Conservation (phyloP, 35 echinoderm and acorn worm genomes). For the Eucidaris tribuloides region DNA sequence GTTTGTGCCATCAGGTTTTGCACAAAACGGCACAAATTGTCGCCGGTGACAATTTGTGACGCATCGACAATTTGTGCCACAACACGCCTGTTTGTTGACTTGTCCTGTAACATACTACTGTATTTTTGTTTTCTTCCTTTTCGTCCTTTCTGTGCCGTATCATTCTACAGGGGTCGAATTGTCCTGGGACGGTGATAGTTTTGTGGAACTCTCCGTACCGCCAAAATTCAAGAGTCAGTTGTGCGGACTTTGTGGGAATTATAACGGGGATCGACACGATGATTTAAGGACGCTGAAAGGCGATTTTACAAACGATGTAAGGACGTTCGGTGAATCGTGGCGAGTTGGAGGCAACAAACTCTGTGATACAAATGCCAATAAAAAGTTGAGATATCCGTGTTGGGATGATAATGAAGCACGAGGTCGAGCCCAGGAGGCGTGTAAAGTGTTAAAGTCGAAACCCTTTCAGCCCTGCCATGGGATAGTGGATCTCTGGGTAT, state of each 20-base stretch:
- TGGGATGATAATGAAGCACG: constrained; percentile 31
- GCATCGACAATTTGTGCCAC: background rate
- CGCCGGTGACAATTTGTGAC: no score
- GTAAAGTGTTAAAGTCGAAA: constrained; percentile 58
- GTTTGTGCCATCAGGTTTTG: no score
- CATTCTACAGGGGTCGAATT: constrained; percentile 65
- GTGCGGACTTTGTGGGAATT: constrained; percentile 92
- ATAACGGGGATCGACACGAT: constrained; percentile 69
- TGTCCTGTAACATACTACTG: background rate
- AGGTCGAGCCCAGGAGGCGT: constrained; percentile 51
- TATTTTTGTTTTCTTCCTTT: background rate
- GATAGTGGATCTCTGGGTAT: constrained; percentile 68
- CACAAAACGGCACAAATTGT: no score
- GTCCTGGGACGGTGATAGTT: constrained; percentile 96
- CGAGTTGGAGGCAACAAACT: constrained; percentile 58
- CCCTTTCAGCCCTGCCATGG: constrained; percentile 56
- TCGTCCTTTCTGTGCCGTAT: background rate
- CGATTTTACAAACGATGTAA: constrained; percentile 41
- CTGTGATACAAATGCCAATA: constrained; percentile 38
- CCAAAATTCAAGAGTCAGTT: constrained; percentile 74
- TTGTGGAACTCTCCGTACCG: constrained; percentile 67
- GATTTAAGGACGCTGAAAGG: constrained; percentile 66
- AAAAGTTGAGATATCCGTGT: constrained; percentile 36
- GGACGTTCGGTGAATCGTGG: constrained; percentile 76
- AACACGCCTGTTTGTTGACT: background rate